Conservation (phyloP, 2,888 invertebrate genomes). For the Alcis repandata region DNA sequence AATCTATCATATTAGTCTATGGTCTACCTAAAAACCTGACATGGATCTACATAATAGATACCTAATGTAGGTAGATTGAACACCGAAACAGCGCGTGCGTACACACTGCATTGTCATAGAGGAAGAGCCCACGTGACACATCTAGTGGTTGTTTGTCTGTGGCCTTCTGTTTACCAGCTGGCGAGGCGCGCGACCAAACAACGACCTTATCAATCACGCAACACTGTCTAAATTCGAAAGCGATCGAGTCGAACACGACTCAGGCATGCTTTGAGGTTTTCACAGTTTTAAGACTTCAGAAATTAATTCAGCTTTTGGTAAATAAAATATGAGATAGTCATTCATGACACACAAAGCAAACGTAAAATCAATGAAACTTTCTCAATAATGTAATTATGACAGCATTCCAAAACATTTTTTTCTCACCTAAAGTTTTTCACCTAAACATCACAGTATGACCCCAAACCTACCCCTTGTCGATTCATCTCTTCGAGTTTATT, state of each 20-base stretch:
- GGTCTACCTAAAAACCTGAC: no score
- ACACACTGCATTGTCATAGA: slow-evolving; percentile 40
- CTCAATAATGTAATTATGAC: neutral
- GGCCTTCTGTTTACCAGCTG: slow-evolving; percentile 46
- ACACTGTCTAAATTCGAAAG: slow-evolving; percentile 39
- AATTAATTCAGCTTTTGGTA: neutral
- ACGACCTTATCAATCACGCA: slow-evolving; percentile 37
- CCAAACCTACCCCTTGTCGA: neutral
- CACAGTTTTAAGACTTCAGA: neutral
- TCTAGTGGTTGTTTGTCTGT: slow-evolving; percentile 32
- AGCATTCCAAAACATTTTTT: neutral
- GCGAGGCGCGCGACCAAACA: slow-evolving; percentile 33
- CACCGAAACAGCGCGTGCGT: neutral
- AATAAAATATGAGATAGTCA: neutral
- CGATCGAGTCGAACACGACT: slow-evolving; percentile 16
- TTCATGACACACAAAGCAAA: neutral
- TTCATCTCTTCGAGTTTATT: neutral
- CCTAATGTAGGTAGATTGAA: neutral
- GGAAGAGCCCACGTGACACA: slow-evolving; percentile 28
- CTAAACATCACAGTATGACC: neutral
- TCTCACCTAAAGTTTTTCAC: neutral
- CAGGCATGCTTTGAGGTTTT: slow-evolving; percentile 11
- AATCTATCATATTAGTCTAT: no score
- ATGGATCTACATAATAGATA: slow-evolving; percentile 9
- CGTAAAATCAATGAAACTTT: neutral